phyloP scores from a whole-genome alignment of 2,888 invertebrate genomes.

The Agrochola lychnidis region DNA sequence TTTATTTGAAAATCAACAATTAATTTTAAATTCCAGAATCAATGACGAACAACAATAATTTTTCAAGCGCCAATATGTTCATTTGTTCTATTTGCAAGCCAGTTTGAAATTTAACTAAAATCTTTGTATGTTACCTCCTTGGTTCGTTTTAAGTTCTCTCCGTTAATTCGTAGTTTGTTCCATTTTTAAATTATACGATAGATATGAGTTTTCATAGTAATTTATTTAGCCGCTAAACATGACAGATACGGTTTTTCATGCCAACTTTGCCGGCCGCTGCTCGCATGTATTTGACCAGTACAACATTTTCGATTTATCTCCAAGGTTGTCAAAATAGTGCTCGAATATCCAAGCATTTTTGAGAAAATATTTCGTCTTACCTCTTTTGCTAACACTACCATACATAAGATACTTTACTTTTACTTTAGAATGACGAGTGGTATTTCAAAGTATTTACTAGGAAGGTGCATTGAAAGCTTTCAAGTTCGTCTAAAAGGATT shows the following conservation, averaged over 20 bases:
- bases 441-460: conserved; percentile 7
- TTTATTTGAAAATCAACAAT: not conserved
- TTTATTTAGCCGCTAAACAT: too few species aligned
- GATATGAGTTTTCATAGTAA: too few species aligned
- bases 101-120: not conserved
- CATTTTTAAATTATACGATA: too few species aligned
- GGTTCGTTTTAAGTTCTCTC: not conserved
- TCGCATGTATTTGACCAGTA: not conserved
- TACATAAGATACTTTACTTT: not conserved
- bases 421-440: not conserved
- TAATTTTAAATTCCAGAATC: not conserved
- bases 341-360: not conserved
- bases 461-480: conserved; percentile 12
- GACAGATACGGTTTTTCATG: too few species aligned
- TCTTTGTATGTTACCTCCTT: not conserved
- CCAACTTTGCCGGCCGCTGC: too few species aligned
- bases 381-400: not conserved
- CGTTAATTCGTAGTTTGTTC: too few species aligned
- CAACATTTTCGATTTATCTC: not conserved
- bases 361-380: not conserved
- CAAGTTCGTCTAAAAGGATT: not conserved
- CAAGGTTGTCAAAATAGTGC: not conserved
- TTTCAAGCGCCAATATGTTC: not conserved
- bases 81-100: not conserved
- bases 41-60: not conserved